Conservation (phyloP, 2,888 invertebrate species). For the Arge pagana region DNA sequence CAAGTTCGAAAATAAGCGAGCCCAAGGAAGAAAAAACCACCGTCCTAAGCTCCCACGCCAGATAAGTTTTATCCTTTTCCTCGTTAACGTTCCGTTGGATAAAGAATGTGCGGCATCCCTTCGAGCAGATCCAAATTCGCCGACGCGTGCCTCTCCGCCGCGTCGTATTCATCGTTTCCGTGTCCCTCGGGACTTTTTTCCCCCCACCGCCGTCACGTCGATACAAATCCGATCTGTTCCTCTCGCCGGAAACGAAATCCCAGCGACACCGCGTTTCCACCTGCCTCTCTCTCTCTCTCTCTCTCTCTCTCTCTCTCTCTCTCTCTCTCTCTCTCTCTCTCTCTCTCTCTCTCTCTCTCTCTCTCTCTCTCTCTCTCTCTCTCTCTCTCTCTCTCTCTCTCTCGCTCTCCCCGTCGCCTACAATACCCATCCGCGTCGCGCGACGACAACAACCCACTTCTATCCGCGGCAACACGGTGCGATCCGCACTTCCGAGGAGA, state of each 20-base stretch:
- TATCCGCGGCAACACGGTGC: too few relatives aligned
- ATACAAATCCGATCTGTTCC: neutral
- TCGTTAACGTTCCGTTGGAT: neutral
- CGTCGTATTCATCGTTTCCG: too few relatives aligned
- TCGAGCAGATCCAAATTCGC: too few relatives aligned
- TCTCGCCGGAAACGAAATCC: conserved; percentile 9
- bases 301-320: conserved; percentile 3
- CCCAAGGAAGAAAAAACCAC: neutral
- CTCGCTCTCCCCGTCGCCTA: too few relatives aligned
- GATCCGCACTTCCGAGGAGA: too few relatives aligned
- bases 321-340: neutral
- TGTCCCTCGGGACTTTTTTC: too few relatives aligned
- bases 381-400: too few relatives aligned
- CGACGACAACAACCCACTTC: too few relatives aligned
- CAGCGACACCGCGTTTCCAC: conserved; percentile 25
- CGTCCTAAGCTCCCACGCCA: neutral
- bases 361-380: neutral
- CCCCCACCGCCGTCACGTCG: too few relatives aligned
- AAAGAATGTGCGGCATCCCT: too few relatives aligned
- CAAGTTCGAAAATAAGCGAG: neutral
- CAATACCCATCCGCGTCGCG: too few relatives aligned
- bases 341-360: conserved; percentile 10
- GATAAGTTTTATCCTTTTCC: neutral
- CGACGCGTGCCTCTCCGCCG: too few relatives aligned
- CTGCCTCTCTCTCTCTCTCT: conserved; percentile 23